Evolutionary conservation across 2,113 vertebrate genomes (phyloP), one percentile per base, ranked within the genome.

Genomic region (Brachyistius frenatus): DNA sequence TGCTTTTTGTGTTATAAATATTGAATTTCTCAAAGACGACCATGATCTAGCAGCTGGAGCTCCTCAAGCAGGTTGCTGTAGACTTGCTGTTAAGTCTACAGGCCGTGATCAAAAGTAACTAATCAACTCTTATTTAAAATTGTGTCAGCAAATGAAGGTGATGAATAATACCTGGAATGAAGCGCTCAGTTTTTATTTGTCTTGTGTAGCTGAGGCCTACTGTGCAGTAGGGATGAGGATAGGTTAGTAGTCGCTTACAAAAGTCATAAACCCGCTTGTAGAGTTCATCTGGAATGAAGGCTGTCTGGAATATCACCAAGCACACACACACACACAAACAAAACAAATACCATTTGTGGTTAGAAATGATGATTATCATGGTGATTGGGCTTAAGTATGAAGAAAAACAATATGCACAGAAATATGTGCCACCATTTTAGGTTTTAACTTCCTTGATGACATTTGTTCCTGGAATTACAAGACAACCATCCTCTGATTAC

Each of bases 221-320:
- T 0, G 94, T 94, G 93, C 97, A 97, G 90, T 96, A 99, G 0
- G 98, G 97, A 36, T 96, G 93, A 1, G 97, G 97, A 79, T 96
- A 93, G 0, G 96, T 98, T 75, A 98, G 90, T 32, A 98, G 90
- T 89, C 91, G 91, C 85, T 95, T 98, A 60, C 97, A 98, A 70
- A 97, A 95, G 69, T 95, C 82, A 0, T 99, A 99, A n/a, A 95
- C 93, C 6, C 96, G 93, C 65, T 90, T 91, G 72, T 96, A 96
- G 58, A 99, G 93, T 41, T 97, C 96, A 0, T 98, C 96, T 0
- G 97, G 91, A 87, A 98, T 91, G 84, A 93, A 94, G 0, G 94
- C 94, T 4, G 95, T 94, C 98, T 99, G 94, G 3, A 83, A 87
- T 63, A 37, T 52, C 31, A 75, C n/a, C 13, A 81, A 41, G 32